Evolutionary conservation across 2,888 invertebrate species (phyloP).

Genomic region (Sarcophaga caerulescens): DNA sequence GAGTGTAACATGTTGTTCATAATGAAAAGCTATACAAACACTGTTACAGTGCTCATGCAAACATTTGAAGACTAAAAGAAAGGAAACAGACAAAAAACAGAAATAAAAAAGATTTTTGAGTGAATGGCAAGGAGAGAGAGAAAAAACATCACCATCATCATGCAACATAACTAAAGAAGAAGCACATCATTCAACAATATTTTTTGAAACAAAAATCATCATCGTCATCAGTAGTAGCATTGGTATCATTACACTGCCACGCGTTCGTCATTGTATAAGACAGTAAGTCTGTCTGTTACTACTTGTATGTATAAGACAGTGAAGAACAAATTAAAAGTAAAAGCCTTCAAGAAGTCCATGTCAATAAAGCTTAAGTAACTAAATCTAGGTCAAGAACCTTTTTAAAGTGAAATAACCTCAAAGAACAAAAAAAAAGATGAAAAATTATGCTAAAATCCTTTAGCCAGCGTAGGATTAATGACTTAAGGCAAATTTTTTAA

Average conservation of each 20-base stretch:
- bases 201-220: not conserved
- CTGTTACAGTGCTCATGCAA: not conserved
- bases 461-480: too few relatives aligned
- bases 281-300: not conserved
- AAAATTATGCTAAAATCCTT: too few relatives aligned
- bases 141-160: not conserved
- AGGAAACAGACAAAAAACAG: not conserved
- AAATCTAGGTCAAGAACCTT: too few relatives aligned
- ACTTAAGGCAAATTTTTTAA: too few relatives aligned
- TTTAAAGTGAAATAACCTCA: too few relatives aligned
- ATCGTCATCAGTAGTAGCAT: not conserved
- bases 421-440: too few relatives aligned
- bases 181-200: not conserved
- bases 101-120: not conserved
- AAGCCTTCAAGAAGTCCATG: too few relatives aligned
- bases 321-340: not conserved
- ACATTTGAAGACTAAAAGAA: not conserved
- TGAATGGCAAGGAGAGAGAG: not conserved
- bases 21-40: constrained; percentile 18
- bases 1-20: not conserved
- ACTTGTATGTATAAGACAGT: not conserved
- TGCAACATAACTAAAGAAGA: not conserved
- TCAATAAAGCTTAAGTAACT: too few relatives aligned
- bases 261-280: not conserved
- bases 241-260: too few relatives aligned